Base-by-base conservation (phyloP, 1,140 invertebrate species). In the Solenopsis fugax region DNA sequence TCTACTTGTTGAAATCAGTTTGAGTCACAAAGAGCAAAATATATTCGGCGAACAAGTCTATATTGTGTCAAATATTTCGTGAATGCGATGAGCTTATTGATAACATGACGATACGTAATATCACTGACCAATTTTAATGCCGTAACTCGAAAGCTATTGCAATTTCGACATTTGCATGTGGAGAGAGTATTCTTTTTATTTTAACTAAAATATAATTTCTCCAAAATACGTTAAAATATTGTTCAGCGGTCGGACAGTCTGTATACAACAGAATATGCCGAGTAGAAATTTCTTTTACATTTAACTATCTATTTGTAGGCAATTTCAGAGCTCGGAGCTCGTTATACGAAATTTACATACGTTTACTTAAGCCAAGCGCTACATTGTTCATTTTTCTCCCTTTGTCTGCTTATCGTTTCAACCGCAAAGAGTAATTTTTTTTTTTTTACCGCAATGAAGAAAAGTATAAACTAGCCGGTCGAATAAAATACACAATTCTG, bases 311-410 rank as follows among this genome's bases (percentile, higher is more conserved):
- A 48, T 65, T 65, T 45, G 18, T 78, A 48, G 41, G 16, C 12
- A 71, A 81, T 81, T 71, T 81, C 18, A 9, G 29, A 34, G 29
- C 24, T 67, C 18, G 6, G 13, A 21, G 45, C n/a, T 67, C 64
- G 34, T 69, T 80, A 67, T 5, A 48, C 18, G 9, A 41, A 41
- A 71, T 71, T 81, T 71, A 48, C 37, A 45, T 81, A 45, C 48
- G 21, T 71, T 81, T 81, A 80, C 13, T 21, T 48, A 24, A 81
- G 16, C 21, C 6, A n/a, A 9, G 24, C 37, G 21, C 18, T 29
- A 52, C 21, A 16, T 13, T 9, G 12, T 24, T 16, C 34, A 41
- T 82, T 16, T 41, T 29, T 10, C 24, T 12, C 37, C 13, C 21
- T 45, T 45, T 82, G 50, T 56, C 37, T 56, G 21, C 41, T n/a